Evolutionary conservation across 2,888 invertebrate genomes (phyloP).

Genomic region (Orthosia gothica): DNA sequence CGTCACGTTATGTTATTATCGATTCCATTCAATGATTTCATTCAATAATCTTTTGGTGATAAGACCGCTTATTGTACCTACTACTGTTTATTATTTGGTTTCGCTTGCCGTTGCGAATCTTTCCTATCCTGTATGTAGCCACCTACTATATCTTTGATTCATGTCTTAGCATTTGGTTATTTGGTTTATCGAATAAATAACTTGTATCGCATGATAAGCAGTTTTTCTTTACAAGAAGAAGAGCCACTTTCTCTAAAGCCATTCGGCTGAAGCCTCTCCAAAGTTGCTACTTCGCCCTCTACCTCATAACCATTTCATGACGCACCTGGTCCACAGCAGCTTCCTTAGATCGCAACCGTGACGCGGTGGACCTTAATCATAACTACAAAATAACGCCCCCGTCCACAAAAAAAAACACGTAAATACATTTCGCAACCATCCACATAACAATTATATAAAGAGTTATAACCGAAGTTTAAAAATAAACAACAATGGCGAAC

Average conservation of each 20-base stretch:
- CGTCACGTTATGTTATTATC: too few relatives aligned
- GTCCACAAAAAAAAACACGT: conserved; percentile 16
- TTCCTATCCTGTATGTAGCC: neutral
- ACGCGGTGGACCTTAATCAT: conserved; percentile 9
- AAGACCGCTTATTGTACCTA: neutral
- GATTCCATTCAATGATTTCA: too few relatives aligned
- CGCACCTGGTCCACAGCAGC: neutral
- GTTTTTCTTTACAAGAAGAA: neutral
- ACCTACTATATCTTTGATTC: neutral
- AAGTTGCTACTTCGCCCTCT: neutral
- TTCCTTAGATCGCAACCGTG: conserved; percentile 7
- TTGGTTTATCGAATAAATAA: neutral
- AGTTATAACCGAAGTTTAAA: conserved; percentile 26
- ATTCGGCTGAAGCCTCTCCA: neutral
- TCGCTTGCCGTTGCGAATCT: neutral
- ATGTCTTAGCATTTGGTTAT: too few relatives aligned
- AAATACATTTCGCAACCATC: conserved; percentile 15
- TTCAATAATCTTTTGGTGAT: neutral
- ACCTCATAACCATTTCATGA: conserved; percentile 2
- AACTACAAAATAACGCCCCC: conserved; percentile 4
- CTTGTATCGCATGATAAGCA: too few relatives aligned
- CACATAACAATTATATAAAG: conserved; percentile 21
- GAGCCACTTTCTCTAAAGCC: neutral
- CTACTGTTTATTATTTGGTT: neutral
- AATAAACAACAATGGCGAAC: conserved; percentile 26